Evolutionary conservation across 2,797 vertebrate genomes (phyloP).

Genomic region (Linurgus olivaceus): DNA sequence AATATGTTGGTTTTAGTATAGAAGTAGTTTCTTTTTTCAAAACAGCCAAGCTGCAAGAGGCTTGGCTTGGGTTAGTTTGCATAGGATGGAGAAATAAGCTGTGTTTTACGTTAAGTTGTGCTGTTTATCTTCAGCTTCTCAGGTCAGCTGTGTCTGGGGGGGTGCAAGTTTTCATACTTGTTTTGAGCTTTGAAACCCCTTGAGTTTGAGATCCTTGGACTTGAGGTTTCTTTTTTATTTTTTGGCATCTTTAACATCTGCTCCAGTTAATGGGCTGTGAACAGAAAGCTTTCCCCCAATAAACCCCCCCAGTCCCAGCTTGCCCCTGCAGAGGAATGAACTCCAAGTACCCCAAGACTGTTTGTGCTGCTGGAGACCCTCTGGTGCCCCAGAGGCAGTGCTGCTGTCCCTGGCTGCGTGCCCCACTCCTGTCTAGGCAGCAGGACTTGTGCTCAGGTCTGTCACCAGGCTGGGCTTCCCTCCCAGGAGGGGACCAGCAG

Average conservation of each 20-base stretch:
- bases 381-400: neutral
- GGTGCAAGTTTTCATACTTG: neutral
- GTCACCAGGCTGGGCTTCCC: neutral
- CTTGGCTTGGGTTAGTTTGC: neutral
- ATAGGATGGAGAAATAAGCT: neutral
- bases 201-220: neutral
- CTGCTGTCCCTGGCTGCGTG: fast-evolving
- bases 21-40: constrained; percentile 14
- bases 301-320: neutral
- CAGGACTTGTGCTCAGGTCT: neutral
- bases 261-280: neutral
- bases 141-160: neutral
- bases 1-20: constrained; percentile 68
- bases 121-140: neutral
- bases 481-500: neutral
- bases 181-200: neutral
- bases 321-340: neutral
- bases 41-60: neutral
- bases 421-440: fast-evolving
- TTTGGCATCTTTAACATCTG: neutral
- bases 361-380: neutral
- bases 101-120: neutral
- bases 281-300: neutral
- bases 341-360: neutral
- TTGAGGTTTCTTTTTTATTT: neutral